These are phyloP conservation scores for Eupeodes luniger DNA, from an alignment of 2,888 invertebrate genomes.

Conservation along the genomic window DNA sequence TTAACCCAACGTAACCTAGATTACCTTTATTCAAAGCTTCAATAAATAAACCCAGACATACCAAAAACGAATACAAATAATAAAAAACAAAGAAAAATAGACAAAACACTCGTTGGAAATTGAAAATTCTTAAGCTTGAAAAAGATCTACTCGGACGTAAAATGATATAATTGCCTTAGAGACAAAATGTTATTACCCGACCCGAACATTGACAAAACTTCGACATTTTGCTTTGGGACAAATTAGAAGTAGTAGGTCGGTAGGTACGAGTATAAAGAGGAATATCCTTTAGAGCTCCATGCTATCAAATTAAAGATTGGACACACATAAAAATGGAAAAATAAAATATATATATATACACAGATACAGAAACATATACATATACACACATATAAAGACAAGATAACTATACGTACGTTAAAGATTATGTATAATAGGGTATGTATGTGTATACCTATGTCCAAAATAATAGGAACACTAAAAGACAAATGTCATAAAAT, in stretches of 20 bases:
- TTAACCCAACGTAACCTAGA: neutral
- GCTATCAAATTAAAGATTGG: conserved; percentile 4
- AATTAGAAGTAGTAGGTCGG: neutral
- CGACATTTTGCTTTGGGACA: neutral
- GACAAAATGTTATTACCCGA: conserved; percentile 16
- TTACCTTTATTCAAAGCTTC: neutral
- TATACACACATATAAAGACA: neutral
- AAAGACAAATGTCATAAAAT: too few species aligned
- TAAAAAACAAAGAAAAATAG: neutral
- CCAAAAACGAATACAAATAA: neutral
- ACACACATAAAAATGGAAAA: conserved; percentile 26
- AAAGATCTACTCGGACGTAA: conserved; percentile 29
- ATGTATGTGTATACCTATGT: too few species aligned
- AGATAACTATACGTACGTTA: neutral
- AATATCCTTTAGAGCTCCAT: conserved; percentile 10
- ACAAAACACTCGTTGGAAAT: conserved; percentile 29
- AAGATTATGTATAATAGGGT: too few species aligned
- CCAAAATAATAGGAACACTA: too few species aligned
- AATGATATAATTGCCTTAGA: conserved; percentile 43
- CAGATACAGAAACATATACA: neutral
- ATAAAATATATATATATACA: neutral
- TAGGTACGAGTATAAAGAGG: neutral
- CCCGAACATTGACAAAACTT: conserved; percentile 36
- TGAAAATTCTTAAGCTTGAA: conserved; percentile 37
- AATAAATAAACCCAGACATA: neutral